Evolutionary conservation across 2,888 invertebrate species (phyloP).

Genomic region (Coremacera marginata): DNA sequence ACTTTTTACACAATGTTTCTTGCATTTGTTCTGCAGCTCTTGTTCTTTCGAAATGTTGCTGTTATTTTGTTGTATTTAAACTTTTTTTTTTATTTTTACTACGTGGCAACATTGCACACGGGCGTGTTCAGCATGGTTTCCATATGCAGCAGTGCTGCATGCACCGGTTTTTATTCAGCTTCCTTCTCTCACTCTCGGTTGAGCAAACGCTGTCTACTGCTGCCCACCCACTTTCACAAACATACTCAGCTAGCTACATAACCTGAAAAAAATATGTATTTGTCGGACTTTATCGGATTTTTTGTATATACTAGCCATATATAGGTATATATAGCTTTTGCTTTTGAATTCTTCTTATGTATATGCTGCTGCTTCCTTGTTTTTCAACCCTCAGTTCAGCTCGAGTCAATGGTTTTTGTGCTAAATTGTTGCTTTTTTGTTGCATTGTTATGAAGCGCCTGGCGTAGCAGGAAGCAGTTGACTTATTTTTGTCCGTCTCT

Average conservation of each 20-base stretch:
- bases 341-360: neutral
- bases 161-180: neutral
- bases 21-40: neutral
- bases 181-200: neutral
- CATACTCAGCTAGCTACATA: too few relatives aligned
- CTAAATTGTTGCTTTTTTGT: neutral
- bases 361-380: neutral
- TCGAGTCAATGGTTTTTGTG: neutral
- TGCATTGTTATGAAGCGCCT: neutral
- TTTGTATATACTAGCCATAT: too few relatives aligned
- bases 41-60: neutral
- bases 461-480: constrained; percentile 13
- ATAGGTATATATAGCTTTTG: neutral
- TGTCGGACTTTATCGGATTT: too few relatives aligned
- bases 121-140: constrained; percentile 25
- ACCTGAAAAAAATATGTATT: too few relatives aligned
- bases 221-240: too few relatives aligned
- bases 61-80: neutral
- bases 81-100: neutral
- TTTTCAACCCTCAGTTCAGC: too few relatives aligned
- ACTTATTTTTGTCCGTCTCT: neutral
- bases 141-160: neutral
- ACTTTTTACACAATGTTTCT: neutral
- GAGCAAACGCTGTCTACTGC: too few relatives aligned
- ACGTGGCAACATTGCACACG: constrained; percentile 13